Evolutionary conservation across 2,113 vertebrate species (phyloP).

Genomic region (Cochlearius cochlearius): DNA sequence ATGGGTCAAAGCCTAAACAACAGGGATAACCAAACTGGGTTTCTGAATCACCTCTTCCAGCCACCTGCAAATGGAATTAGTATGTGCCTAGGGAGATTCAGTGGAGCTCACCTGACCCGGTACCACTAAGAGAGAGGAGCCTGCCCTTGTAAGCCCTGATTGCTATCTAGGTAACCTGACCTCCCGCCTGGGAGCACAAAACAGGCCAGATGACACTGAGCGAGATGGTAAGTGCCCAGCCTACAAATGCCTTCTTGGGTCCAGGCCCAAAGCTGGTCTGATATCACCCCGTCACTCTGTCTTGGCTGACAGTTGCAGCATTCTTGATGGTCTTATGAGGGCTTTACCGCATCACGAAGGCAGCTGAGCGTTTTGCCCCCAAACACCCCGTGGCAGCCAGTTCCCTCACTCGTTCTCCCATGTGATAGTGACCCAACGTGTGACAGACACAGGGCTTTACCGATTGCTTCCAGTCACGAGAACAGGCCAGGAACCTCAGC

Average conservation of each 20-base stretch:
- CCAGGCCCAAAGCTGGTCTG: neutral
- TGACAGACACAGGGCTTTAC: neutral
- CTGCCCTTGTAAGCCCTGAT: neutral
- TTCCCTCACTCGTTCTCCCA: neutral
- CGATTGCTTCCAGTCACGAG: neutral
- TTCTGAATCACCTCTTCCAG: neutral
- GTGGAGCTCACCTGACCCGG: neutral
- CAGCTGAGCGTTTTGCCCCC: neutral
- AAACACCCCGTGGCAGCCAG: neutral
- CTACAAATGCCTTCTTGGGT: neutral
- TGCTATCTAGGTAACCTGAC: neutral
- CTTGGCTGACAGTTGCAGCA: neutral
- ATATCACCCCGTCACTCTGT: neutral
- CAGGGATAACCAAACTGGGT: neutral
- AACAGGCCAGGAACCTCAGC: neutral
- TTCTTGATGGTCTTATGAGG: neutral
- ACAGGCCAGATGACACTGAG: neutral
- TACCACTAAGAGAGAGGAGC: neutral
- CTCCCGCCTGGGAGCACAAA: neutral
- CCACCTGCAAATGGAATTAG: neutral
- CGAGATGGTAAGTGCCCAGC: neutral
- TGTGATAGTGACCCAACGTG: neutral
- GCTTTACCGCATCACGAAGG: neutral
- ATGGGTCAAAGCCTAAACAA: neutral
- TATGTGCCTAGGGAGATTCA: neutral